Evolutionary conservation across 2,113 vertebrate species (phyloP).

Genomic region (Addax nasomaculatus): DNA sequence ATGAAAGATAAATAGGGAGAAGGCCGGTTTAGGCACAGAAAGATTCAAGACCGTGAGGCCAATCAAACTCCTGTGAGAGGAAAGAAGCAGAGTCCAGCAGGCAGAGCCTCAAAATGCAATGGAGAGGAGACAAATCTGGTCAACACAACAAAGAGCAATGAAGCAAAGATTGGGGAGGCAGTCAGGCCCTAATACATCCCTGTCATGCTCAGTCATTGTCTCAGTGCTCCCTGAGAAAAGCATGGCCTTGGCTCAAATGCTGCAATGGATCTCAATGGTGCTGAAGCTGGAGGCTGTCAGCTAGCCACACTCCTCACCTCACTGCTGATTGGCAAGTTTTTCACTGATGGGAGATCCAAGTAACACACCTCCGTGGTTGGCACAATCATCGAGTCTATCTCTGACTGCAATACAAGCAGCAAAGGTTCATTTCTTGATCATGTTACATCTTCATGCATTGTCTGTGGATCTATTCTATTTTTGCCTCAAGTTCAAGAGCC

Average conservation of each 20-base stretch:
- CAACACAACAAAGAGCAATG: background rate
- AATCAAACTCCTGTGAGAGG: background rate
- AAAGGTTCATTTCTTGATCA: background rate
- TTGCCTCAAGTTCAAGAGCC: background rate
- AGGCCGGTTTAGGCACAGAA: background rate
- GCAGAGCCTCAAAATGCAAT: background rate
- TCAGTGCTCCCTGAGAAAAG: background rate
- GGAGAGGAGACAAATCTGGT: background rate
- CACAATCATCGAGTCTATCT: background rate
- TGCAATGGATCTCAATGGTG: background rate
- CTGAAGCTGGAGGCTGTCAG: background rate
- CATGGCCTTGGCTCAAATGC: background rate
- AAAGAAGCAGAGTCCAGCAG: background rate
- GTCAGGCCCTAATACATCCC: background rate
- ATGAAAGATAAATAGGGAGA: background rate
- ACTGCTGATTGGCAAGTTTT: background rate
- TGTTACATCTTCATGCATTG: background rate
- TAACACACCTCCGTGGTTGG: background rate
- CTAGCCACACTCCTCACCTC: background rate
- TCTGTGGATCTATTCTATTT: background rate
- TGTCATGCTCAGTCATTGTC: background rate
- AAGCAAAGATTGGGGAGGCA: background rate
- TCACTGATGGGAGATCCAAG: background rate
- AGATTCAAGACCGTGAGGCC: background rate
- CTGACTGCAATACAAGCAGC: background rate